Evolutionary conservation across 2,113 vertebrate genomes (phyloP), one percentile per base, ranked within the genome.

Genomic region (Siphamia tubifer): DNA sequence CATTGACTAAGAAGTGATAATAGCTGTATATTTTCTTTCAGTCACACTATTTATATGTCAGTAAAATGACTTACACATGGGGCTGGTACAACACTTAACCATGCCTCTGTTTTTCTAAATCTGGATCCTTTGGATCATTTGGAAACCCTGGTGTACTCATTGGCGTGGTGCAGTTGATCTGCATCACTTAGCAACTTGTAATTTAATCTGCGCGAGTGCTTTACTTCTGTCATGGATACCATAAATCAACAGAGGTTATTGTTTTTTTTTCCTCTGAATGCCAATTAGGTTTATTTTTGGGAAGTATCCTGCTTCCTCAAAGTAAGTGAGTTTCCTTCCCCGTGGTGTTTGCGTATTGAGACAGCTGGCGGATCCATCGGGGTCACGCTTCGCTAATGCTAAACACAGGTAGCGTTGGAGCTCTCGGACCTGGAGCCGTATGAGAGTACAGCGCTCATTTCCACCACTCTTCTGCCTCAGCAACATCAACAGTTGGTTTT

Each of bases 311-410:
- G 11, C 68, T 79, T 68, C 10, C 72, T 51, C 43, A 54, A 51
- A 55, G 40, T 56, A 75, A 61, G 40, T 28, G 49, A 30, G 65
- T 57, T 10, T 52, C 38, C 21, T 28, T 1, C 68, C 69, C 11
- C 42, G 25, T 57, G 25, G n/a, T 56, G 42, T 56, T 36, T 17
- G 30, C 44, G 53, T 58, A 55, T 74, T 58, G 34, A 15, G 17
- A 53, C 87, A 89, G 77, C 72, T 87, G 86, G 60, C 65, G 40
- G 75, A 81, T 74, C 75, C 82, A 81, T 90, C 65, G 42, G 49
- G 57, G 34, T 57, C 38, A 24, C 58, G 30, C 39, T 31, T 64
- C n/a, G 12, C 42, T 89, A 57, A 83, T 73, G 49, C 24, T 23
- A 66, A 77, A 47, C 65, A 67, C 77, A 81, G 77, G 76, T 68